Evolutionary conservation across 30 jellyfish, hydroid and myxozoan genomes (phyloP).

Genomic region (Morbakka virulenta): DNA sequence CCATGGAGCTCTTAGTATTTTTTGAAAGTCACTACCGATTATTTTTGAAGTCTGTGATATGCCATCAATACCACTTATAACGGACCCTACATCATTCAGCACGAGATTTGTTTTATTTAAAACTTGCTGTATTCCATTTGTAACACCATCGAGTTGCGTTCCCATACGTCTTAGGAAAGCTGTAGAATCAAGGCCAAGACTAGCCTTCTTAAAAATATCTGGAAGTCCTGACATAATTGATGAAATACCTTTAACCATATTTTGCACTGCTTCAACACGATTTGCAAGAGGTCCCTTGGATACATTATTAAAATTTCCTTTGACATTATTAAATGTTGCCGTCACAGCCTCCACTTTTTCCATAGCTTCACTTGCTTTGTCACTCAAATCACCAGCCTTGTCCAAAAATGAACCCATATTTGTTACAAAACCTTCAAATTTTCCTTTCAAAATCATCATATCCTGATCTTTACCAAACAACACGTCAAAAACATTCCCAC

Average conservation of each 20-base stretch:
- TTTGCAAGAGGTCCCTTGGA: constrained; percentile 82
- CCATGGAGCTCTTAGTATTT: constrained; percentile 62
- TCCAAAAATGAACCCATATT: constrained; percentile 53
- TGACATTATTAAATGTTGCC: constrained; percentile 29
- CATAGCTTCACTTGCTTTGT: constrained; percentile 49
- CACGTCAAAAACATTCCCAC: constrained; percentile 50
- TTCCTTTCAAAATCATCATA: constrained; percentile 54
- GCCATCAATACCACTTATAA: constrained; percentile 39
- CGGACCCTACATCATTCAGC: constrained; percentile 60
- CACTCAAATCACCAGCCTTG: constrained; percentile 66
- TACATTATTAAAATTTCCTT: constrained; percentile 22
- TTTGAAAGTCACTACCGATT: constrained; percentile 61
- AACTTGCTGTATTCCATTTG: constrained; percentile 58
- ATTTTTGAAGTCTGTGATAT: constrained; percentile 33
- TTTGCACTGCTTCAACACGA: constrained; percentile 79
- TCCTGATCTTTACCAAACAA: constrained; percentile 65
- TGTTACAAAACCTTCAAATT: constrained; percentile 68
- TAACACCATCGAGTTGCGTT: constrained; percentile 57
- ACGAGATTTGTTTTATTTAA: constrained; percentile 56
- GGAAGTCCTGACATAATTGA: constrained; percentile 66
- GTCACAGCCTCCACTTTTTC: constrained; percentile 57
- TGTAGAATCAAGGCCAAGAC: constrained; percentile 53
- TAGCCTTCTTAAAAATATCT: constrained; percentile 36
- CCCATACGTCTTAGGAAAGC: constrained; percentile 77
- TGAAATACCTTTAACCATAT: constrained; percentile 62